Conservation (phyloP, 2,113 vertebrate species). For the Crocuta crocuta region DNA sequence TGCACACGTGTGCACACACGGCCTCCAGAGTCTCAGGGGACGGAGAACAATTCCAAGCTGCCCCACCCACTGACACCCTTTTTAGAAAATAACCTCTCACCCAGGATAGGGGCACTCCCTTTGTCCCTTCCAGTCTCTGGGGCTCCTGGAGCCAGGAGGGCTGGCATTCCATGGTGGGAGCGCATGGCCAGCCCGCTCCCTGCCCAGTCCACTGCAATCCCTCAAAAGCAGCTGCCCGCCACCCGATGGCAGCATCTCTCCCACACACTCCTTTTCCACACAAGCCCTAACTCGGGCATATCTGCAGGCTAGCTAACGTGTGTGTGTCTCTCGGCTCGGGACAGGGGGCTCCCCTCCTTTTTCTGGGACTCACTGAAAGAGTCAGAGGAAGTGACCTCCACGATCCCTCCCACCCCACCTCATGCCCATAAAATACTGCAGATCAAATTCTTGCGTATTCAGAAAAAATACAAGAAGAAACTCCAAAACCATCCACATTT, state of each 20-base stretch:
- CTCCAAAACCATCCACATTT: background rate
- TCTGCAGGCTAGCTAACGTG: background rate
- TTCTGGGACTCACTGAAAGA: background rate
- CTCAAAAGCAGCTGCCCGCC: constrained; percentile 75
- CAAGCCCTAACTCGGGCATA: background rate
- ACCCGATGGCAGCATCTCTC: constrained; percentile 64
- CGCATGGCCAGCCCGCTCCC: background rate
- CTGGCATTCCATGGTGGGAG: background rate
- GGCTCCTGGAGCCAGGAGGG: background rate
- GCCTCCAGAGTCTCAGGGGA: background rate
- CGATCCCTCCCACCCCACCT: background rate
- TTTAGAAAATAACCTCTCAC: constrained; percentile 10
- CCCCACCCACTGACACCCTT: background rate
- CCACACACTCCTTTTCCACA: constrained; percentile 3
- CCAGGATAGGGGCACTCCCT: background rate
- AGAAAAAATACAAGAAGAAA: background rate
- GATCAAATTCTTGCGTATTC: background rate
- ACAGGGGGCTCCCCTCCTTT: background rate
- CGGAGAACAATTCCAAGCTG: background rate
- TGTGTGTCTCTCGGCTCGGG: background rate
- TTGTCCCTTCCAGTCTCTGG: background rate
- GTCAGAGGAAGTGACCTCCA: background rate
- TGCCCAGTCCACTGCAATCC: constrained; percentile 73
- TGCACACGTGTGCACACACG: accelerated
- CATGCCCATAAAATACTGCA: background rate